A percentile compares a stretch with the other conserved stretches of the same genome.
Evolutionary conservation across 2,113 vertebrate genomes (phyloP).

Genomic region (Aepyceros melampus): DNA sequence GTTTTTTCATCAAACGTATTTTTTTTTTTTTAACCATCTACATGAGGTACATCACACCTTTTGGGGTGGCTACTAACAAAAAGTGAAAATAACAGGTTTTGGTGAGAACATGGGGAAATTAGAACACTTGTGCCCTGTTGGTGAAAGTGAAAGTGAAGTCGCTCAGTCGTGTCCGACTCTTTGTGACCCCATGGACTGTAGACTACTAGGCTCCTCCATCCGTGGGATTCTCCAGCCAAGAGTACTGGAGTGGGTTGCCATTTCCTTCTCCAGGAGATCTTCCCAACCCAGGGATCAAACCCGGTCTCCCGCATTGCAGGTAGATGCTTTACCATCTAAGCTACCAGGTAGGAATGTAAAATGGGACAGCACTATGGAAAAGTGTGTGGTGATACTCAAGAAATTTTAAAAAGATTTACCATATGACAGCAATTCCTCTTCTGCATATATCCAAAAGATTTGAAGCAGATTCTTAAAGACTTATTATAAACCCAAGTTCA

Average conservation of each 20-base stretch:
- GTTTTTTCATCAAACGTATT: not conserved
- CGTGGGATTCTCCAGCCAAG: too few species aligned
- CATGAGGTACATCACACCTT: not conserved
- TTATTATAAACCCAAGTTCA: not conserved
- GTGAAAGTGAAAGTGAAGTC: too few species aligned
- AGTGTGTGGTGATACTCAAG: not conserved
- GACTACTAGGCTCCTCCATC: too few species aligned
- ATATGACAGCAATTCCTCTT: not conserved
- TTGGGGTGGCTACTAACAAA: not conserved
- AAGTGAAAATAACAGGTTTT: not conserved
- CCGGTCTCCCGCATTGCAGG: too few species aligned
- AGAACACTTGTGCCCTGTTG: not conserved
- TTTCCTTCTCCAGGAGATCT: too few species aligned
- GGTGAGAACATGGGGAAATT: not conserved
- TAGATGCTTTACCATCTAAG: too few species aligned
- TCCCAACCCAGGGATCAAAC: too few species aligned
- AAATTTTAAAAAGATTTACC: not conserved
- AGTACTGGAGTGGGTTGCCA: too few species aligned
- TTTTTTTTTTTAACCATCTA: not conserved
- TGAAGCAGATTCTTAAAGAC: not conserved
- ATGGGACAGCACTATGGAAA: not conserved
- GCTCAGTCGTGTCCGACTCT: too few species aligned
- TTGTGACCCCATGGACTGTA: too few species aligned
- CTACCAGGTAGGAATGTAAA: not conserved
- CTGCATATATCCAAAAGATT: not conserved